These are phyloP conservation scores for Lasiurus cinereus DNA, from an alignment of 2,113 vertebrate genomes.

Conservation along the genomic window DNA sequence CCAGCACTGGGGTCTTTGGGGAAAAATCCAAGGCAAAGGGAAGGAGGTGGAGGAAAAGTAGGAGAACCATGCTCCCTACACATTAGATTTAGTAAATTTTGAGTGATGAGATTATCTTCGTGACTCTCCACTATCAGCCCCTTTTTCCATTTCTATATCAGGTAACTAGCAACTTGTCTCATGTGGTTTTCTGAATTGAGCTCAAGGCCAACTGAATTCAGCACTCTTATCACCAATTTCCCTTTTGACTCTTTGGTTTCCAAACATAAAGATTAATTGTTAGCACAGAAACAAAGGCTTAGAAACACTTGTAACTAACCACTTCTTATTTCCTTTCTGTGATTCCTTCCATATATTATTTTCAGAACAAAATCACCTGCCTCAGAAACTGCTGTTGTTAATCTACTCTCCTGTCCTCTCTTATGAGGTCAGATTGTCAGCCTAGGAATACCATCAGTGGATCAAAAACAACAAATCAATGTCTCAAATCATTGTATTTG, in stretches of 20 bases:
- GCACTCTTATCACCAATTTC: background rate
- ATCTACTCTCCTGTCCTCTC: background rate
- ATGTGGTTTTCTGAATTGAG: background rate
- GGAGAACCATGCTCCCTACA: accelerated
- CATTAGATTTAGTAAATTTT: background rate
- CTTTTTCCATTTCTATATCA: background rate
- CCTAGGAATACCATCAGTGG: background rate
- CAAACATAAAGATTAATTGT: background rate
- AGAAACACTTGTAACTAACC: background rate
- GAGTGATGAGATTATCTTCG: too few relatives aligned
- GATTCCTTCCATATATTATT: background rate
- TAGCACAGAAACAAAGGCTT: background rate
- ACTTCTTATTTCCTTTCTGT: background rate
- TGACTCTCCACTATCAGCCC: background rate
- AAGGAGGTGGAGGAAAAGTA: background rate
- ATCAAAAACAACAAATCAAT: background rate
- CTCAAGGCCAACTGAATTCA: background rate
- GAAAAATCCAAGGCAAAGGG: background rate
- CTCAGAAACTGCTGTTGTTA: background rate
- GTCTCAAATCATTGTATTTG: background rate
- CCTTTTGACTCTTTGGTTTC: background rate
- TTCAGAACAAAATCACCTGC: background rate
- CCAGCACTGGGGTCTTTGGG: background rate
- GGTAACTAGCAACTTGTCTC: background rate
- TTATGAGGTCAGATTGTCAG: background rate